Conservation (phyloP, 2,888 invertebrate genomes). For the Coenonympha glycerion region DNA sequence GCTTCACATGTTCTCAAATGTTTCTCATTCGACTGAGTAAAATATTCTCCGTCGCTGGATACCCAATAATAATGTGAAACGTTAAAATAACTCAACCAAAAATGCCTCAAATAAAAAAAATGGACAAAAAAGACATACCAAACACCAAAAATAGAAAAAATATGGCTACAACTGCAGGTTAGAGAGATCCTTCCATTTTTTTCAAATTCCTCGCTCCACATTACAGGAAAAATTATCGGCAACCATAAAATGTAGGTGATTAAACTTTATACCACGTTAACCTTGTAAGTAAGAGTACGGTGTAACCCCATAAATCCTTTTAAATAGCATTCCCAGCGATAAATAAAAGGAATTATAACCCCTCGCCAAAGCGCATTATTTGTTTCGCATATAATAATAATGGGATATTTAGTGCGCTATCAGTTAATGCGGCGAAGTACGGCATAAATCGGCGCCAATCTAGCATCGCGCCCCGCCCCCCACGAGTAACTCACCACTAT, state of each 20-base stretch:
- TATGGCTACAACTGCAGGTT: no score
- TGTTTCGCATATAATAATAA: conserved; percentile 73
- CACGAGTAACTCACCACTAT: conserved; percentile 69
- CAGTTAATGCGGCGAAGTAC: conserved; percentile 69
- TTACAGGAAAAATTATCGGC: background rate
- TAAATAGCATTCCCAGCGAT: conserved; percentile 59
- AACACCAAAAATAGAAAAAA: no score
- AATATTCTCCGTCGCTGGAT: no score
- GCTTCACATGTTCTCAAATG: no score
- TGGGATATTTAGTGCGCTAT: conserved; percentile 74
- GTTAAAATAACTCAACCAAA: no score
- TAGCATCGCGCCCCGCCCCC: conserved; percentile 64
- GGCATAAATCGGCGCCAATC: conserved; percentile 72
- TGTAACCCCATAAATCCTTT: conserved; percentile 30
- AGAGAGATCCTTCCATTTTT: no score
- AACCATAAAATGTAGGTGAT: background rate
- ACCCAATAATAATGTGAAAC: no score
- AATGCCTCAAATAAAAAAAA: no score
- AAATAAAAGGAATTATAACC: conserved; percentile 50
- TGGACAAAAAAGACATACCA: no score
- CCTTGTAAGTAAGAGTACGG: conserved; percentile 8
- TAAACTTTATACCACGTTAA: background rate
- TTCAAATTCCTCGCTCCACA: no score
- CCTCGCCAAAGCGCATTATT: conserved; percentile 58
- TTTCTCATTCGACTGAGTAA: no score